phyloP scores from a whole-genome alignment of 2,888 invertebrate genomes.

The Ichneumoninae sp. region DNA sequence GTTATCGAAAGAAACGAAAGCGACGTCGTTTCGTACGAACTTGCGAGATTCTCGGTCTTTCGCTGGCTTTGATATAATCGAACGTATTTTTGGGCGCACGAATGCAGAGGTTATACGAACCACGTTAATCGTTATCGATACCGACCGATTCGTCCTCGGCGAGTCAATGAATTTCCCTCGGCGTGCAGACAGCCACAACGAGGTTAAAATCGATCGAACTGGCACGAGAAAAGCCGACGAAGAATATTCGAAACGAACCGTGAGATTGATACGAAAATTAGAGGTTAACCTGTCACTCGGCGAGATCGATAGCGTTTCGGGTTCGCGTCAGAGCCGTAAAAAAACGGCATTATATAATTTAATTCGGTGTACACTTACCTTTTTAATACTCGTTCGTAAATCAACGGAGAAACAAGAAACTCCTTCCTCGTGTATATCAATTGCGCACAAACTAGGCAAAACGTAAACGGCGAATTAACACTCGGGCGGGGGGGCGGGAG shows the following conservation, averaged over 20 bases:
- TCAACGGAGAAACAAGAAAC: constrained; percentile 17
- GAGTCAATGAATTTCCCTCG: constrained; percentile 8
- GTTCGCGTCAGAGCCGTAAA: constrained; percentile 54
- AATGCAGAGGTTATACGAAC: neutral
- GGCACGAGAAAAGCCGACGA: constrained; percentile 1
- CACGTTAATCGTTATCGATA: neutral
- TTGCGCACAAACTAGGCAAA: constrained; percentile 14
- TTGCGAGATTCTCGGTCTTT: neutral
- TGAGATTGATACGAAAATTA: constrained; percentile 59
- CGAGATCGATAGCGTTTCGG: constrained; percentile 69
- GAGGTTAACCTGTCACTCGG: constrained; percentile 78
- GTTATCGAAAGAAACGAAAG: neutral
- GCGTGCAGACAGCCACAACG: neutral
- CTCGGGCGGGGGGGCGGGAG: neutral
- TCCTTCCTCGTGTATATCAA: constrained; percentile 3
- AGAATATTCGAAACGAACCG: neutral
- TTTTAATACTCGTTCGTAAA: constrained; percentile 31
- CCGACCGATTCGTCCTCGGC: neutral
- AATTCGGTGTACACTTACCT: constrained; percentile 70
- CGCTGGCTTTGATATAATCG: neutral
- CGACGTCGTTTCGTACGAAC: neutral
- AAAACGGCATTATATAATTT: constrained; percentile 72
- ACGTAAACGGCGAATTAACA: constrained; percentile 5
- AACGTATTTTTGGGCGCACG: neutral
- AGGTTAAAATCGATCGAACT: constrained; percentile 8